These are phyloP conservation scores for Drosophila buzzatii DNA, from an alignment of 2,888 invertebrate species.

Conservation along the genomic window DNA sequence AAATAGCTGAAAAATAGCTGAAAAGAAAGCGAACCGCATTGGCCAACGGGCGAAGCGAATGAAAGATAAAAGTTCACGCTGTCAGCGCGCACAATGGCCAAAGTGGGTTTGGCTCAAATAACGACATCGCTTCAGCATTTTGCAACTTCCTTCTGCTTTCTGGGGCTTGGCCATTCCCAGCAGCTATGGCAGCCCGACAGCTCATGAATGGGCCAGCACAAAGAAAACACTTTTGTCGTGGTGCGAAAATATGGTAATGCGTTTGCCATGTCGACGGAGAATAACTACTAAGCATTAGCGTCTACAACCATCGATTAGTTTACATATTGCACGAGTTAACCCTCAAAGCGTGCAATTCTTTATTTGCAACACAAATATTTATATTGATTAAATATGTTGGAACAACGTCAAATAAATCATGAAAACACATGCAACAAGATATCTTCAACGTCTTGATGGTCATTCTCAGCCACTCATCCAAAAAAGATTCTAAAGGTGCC, in stretches of 20 bases:
- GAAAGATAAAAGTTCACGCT: slow-evolving; percentile 25
- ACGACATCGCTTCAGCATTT: neutral
- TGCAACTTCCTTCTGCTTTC: neutral
- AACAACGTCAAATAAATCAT: too few species aligned
- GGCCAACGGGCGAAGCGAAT: slow-evolving; percentile 16
- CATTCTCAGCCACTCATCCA: too few species aligned
- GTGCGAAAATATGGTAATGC: slow-evolving; percentile 10
- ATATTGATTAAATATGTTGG: too few species aligned
- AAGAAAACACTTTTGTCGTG: neutral
- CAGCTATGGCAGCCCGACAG: slow-evolving; percentile 9
- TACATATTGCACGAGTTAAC: neutral
- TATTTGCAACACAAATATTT: too few species aligned
- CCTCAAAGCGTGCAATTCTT: too few species aligned
- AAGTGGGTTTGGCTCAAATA: slow-evolving; percentile 20
- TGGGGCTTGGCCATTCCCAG: slow-evolving; percentile 10
- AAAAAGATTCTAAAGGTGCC: too few species aligned
- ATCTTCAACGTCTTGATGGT: too few species aligned
- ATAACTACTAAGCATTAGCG: neutral
- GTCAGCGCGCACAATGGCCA: slow-evolving; percentile 24
- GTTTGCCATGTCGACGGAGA: neutral
- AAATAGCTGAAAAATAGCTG: neutral
- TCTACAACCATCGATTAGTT: neutral
- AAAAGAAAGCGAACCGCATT: neutral
- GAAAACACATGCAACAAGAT: neutral
- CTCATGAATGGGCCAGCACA: slow-evolving; percentile 12